Evolutionary conservation across 2,888 invertebrate species (phyloP).

Genomic region (Sisyra nigra): DNA sequence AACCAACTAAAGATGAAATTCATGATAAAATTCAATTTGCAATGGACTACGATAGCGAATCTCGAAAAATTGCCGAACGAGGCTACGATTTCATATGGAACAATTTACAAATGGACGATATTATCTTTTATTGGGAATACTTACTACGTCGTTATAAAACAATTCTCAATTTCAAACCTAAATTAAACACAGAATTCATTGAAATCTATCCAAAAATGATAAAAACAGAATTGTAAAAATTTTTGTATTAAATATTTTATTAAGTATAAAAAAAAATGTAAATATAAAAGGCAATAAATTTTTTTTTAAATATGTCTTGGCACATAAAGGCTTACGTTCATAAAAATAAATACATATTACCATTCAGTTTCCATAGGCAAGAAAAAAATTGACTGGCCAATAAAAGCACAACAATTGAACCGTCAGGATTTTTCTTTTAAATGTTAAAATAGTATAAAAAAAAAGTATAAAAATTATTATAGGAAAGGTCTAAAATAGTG

Average conservation of each 20-base stretch:
- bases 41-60: slow-evolving; percentile 53
- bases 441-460: neutral
- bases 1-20: slow-evolving; percentile 50
- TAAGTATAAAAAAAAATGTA: too few species aligned
- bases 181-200: slow-evolving; percentile 38
- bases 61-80: slow-evolving; percentile 60
- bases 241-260: too few species aligned
- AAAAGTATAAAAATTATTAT: neutral
- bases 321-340: too few species aligned
- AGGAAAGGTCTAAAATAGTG: slow-evolving; percentile 19
- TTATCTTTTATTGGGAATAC: slow-evolving; percentile 75
- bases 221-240: too few species aligned
- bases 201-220: slow-evolving; percentile 11
- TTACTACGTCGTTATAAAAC: slow-evolving; percentile 59
- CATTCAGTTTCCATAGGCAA: neutral
- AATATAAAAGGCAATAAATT: too few species aligned
- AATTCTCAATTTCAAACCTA: slow-evolving; percentile 50
- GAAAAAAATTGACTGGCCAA: neutral
- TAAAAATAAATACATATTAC: neutral
- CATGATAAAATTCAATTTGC: slow-evolving; percentile 59
- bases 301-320: too few species aligned
- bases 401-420: neutral
- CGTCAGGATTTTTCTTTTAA: neutral
- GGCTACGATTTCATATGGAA: slow-evolving; percentile 75
- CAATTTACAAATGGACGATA: slow-evolving; percentile 64